These are phyloP conservation scores for Drosophila nebulosa DNA, from an alignment of 1,140 invertebrate species.

Conservation along the genomic window DNA sequence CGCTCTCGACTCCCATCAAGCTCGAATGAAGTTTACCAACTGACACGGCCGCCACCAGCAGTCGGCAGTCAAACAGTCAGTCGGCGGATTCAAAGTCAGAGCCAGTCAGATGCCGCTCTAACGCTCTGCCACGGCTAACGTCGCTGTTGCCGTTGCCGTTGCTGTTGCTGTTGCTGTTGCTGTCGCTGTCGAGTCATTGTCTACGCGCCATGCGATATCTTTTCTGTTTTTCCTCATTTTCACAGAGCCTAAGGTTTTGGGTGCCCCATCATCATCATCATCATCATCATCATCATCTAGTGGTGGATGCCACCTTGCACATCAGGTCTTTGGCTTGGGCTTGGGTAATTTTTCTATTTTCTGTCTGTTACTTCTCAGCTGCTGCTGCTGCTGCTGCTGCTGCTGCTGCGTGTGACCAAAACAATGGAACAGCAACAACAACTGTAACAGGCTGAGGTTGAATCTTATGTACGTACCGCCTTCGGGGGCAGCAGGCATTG, in stretches of 20 bases:
- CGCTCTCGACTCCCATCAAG: conserved; percentile 46
- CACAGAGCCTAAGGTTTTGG: conserved; percentile 55
- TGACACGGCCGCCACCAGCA: conserved; percentile 45
- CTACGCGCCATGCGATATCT: conserved; percentile 39
- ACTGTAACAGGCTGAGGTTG: conserved; percentile 46
- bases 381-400: neutral
- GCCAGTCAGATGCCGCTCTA: conserved; percentile 4
- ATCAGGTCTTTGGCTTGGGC: conserved; percentile 39
- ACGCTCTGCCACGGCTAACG: too few relatives aligned
- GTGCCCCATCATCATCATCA: conserved; percentile 9
- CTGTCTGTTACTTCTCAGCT: conserved; percentile 71
- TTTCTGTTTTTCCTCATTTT: conserved; percentile 69
- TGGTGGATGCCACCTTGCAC: conserved; percentile 59
- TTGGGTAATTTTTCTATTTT: conserved; percentile 71
- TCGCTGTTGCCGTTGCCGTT: conserved; percentile 4
- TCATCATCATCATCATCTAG: neutral
- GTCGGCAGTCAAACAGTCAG: conserved; percentile 34
- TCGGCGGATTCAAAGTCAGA: conserved; percentile 38
- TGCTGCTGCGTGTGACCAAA: conserved; percentile 56
- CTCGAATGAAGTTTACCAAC: conserved; percentile 42
- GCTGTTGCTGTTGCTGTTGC: neutral
- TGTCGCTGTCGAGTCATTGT: conserved; percentile 51
- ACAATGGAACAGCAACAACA: conserved; percentile 50
- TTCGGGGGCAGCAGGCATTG: conserved; percentile 21
- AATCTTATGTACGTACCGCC: conserved; percentile 40